Conservation (phyloP, 1,140 invertebrate species). For the Leptinotarsa texana region DNA sequence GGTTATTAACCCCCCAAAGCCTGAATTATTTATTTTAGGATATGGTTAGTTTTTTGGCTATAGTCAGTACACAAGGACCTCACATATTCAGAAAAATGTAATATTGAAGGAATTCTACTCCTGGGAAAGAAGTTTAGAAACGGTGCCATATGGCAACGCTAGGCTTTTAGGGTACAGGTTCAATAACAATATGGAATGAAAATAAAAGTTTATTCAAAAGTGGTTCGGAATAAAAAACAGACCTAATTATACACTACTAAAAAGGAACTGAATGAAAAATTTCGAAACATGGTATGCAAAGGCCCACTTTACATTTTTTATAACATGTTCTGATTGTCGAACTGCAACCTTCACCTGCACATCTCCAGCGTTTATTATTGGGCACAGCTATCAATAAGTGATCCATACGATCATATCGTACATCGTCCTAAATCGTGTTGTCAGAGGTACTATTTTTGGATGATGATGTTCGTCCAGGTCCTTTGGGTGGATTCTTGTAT, state of each 20-base stretch:
- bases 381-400: conserved; percentile 8
- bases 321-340: not conserved
- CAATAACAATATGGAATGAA: too few relatives aligned
- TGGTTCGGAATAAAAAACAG: not conserved
- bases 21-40: too few relatives aligned
- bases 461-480: not conserved
- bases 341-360: conserved; percentile 20
- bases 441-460: not conserved
- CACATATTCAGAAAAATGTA: too few relatives aligned
- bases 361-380: conserved; percentile 19
- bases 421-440: not conserved
- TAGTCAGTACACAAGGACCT: too few relatives aligned
- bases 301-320: conserved; percentile 5
- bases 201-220: too few relatives aligned
- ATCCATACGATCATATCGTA: conserved; percentile 13
- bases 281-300: conserved; percentile 14
- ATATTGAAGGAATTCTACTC: too few relatives aligned
- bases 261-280: not conserved
- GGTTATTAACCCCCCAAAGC: too few relatives aligned
- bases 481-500: not conserved
- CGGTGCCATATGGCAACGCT: too few relatives aligned
- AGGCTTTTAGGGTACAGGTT: too few relatives aligned
- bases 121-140: too few relatives aligned
- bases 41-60: too few relatives aligned
- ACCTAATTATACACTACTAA: not conserved